Base-by-base conservation (phyloP, 2,888 invertebrate genomes). In the Lottia scabra region DNA sequence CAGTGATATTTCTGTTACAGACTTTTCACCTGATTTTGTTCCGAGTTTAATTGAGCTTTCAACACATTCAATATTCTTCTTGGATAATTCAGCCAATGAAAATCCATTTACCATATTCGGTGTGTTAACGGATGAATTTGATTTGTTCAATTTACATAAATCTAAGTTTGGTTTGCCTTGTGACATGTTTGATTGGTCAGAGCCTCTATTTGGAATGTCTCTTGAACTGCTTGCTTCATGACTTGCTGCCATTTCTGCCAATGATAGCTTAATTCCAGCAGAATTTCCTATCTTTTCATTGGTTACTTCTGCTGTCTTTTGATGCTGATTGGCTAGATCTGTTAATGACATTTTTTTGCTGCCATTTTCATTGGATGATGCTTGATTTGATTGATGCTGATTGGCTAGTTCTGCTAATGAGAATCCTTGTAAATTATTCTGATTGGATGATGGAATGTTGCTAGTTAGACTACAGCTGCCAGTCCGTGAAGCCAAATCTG, bases 371-470 rank as follows among this genome's bases (percentile, higher is more conserved):
- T 67, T 15, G 26, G 45, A 27, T 65, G 23, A 45, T 2, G 43
- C 23, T 66, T n/a, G 48, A 62, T 30, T 43, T 71, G 71, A 64
- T 63, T 74, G 70, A 63, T 75, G 73, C 45, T 65, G 64, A 45
- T 67, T 75, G 15, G 76, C 73, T 44, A 79, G 63, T 10, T 79
- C 75, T 48, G 74, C 70, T 16, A 80, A 63, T 44, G 77, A 78
- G 12, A 72, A 48, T 46, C 46, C 62, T 26, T 43, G 8, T 10
- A 4, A 16, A 16, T 1, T 45, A 67, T n/a, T 26, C 16, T 44
- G 27, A 67, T 10, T 23, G 48, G 0, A 23, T 63, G 6, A 30
- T 44, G 62, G 16, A 13, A 10, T 23, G 48, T 10, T 16, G 30
- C 13, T 38, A 63, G 45, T 26, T 45, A 12, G 13, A 16, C 56